Percentiles rank a stretch among this genome's conserved stretches.
phyloP scores from a whole-genome alignment of 2,113 vertebrate genomes.

The pig (Sus scrofa) region DNA sequence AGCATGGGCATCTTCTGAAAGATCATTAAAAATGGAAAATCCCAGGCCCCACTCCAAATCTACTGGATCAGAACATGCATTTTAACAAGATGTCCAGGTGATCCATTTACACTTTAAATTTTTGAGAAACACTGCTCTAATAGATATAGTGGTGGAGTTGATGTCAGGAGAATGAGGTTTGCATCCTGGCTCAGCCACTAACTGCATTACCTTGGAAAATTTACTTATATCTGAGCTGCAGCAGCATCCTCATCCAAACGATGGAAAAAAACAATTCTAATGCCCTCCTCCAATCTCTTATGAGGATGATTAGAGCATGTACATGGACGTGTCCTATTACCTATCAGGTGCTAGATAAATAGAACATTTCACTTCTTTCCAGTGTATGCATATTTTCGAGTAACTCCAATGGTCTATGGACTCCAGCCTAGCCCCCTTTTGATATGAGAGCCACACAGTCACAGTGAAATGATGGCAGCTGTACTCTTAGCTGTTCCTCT shows the following conservation, averaged over 20 bases:
- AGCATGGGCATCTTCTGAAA: background rate
- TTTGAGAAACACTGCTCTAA: background rate
- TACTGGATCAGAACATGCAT: background rate
- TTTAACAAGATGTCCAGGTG: background rate
- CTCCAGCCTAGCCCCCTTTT: background rate
- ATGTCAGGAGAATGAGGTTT: background rate
- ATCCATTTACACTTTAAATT: background rate
- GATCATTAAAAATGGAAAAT: background rate
- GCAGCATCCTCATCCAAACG: background rate
- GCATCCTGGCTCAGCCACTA: background rate
- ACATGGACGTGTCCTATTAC: slow-evolving; percentile 5
- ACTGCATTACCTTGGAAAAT: background rate
- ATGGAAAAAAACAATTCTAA: background rate
- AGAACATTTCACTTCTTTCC: background rate
- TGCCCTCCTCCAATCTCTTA: background rate
- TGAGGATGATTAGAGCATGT: background rate
- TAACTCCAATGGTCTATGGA: background rate
- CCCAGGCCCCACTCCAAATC: background rate
- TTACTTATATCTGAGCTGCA: background rate
- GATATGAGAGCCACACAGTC: background rate
- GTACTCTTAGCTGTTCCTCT: background rate
- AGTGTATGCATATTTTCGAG: background rate
- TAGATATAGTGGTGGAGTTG: background rate
- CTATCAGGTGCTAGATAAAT: background rate
- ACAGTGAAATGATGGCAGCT: background rate